A percentile compares a stretch with the other conserved stretches of the same genome.
Evolutionary conservation across 2,888 invertebrate species (phyloP).

Genomic region (Sicus ferrugineus): DNA sequence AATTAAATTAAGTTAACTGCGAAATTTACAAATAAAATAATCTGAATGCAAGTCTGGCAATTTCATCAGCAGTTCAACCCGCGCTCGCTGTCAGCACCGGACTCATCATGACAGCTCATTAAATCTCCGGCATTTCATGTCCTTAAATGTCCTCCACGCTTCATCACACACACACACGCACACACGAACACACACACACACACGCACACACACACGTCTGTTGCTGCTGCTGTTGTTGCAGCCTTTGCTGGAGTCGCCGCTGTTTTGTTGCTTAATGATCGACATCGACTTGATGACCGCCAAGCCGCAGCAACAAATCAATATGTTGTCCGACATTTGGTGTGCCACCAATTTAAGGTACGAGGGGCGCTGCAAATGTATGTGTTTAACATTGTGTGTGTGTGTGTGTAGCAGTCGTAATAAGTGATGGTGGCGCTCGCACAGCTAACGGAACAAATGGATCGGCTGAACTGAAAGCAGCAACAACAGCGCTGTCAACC

Average conservation of each 20-base stretch:
- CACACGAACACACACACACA: not conserved
- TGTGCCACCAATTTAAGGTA: constrained; percentile 11
- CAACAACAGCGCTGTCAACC: not conserved
- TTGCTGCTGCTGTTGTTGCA: not conserved
- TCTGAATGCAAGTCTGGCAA: too few relatives aligned
- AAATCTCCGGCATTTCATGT: constrained; percentile 23
- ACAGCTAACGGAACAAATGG: too few relatives aligned
- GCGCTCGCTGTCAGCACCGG: constrained; percentile 8
- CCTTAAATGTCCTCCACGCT: constrained; percentile 20
- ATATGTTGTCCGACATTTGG: constrained; percentile 26
- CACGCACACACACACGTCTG: not conserved
- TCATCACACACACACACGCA: not conserved
- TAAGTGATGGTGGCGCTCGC: too few relatives aligned
- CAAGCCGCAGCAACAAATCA: constrained; percentile 25
- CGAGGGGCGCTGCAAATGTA: not conserved
- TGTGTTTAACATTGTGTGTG: not conserved
- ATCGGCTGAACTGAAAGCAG: too few relatives aligned
- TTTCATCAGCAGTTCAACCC: too few relatives aligned
- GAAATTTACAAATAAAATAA: too few relatives aligned
- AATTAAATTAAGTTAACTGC: too few relatives aligned
- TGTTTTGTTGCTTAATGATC: constrained; percentile 16
- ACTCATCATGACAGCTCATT: constrained; percentile 24
- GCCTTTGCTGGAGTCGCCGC: constrained; percentile 9
- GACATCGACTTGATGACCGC: too few relatives aligned
- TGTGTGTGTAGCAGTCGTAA: too few relatives aligned